Conservation (phyloP, 2,113 vertebrate species). For the Spea multiplicata region DNA sequence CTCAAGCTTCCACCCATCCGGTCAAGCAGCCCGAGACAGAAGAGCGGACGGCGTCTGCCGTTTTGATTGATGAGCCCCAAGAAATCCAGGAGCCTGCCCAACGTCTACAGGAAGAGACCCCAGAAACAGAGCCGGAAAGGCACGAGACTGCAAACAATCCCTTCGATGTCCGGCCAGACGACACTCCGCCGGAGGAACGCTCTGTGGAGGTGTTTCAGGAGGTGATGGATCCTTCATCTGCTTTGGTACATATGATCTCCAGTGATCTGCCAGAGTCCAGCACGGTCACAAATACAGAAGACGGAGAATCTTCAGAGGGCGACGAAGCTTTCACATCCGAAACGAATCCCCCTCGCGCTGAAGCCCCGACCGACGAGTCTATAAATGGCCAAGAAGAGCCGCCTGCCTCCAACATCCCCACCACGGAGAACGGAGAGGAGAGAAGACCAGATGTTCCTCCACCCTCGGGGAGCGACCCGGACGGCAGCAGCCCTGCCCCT, state of each 20-base stretch:
- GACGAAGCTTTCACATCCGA: not conserved
- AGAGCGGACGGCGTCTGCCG: not conserved
- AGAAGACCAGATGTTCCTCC: conserved; percentile 42
- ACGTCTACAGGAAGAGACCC: not conserved
- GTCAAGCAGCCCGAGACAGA: not conserved
- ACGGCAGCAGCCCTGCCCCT: not conserved
- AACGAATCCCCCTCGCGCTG: not conserved
- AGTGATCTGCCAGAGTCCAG: conserved; percentile 32
- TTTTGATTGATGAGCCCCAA: no score
- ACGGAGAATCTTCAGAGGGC: not conserved
- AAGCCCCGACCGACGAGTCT: not conserved
- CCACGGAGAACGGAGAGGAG: conserved; percentile 34
- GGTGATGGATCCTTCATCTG: conserved; percentile 4
- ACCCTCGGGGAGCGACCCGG: conserved; percentile 46
- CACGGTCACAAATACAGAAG: not conserved
- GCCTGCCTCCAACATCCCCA: conserved; percentile 22
- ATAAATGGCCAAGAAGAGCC: not conserved
- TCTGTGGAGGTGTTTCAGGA: conserved; percentile 30
- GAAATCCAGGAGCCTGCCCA: no score
- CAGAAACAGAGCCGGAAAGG: not conserved
- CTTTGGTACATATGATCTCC: conserved; percentile 36
- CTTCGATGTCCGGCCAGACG: not conserved
- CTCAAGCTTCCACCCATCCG: rapidly evolving
- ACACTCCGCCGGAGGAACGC: not conserved
- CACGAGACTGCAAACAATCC: not conserved